These are phyloP conservation scores for Barypeithes pellucidus DNA, from an alignment of 2,888 invertebrate genomes.

Conservation along the genomic window DNA sequence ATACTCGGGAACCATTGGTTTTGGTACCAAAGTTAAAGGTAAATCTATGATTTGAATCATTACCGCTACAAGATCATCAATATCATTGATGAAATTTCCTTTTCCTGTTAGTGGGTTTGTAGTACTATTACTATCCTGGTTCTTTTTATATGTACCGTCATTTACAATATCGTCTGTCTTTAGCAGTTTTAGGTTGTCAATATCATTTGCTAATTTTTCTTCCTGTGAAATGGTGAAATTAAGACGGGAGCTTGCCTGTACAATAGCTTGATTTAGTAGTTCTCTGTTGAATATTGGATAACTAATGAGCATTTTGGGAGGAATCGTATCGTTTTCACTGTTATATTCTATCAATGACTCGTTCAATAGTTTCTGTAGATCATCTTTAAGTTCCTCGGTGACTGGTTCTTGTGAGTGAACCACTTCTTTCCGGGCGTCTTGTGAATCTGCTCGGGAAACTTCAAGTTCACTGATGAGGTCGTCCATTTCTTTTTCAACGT, in stretches of 20 bases:
- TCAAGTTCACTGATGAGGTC: too few species aligned
- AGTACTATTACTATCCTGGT: background rate
- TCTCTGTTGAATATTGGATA: constrained; percentile 53
- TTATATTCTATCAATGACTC: constrained; percentile 53
- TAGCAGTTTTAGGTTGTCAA: background rate
- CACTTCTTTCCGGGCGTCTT: too few species aligned
- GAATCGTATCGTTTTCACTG: constrained; percentile 50
- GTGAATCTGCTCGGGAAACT: too few species aligned
- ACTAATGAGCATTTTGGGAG: constrained; percentile 54
- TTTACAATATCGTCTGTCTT: constrained; percentile 5
- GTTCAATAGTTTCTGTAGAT: constrained; percentile 52
- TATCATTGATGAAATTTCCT: constrained; percentile 23
- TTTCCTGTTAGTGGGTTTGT: background rate
- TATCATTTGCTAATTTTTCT: background rate
- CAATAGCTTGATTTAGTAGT: background rate
- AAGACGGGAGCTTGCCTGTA: background rate
- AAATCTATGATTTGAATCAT: constrained; percentile 22
- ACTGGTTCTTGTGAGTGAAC: background rate
- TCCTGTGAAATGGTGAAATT: background rate
- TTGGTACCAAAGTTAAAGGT: background rate
- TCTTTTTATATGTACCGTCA: background rate
- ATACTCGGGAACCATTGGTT: background rate
- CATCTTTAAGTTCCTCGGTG: constrained; percentile 11
- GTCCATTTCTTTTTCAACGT: too few species aligned
- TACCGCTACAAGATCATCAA: constrained; percentile 35